phyloP scores from a whole-genome alignment of 2,888 invertebrate genomes.

The Drosophila engyochracea region DNA sequence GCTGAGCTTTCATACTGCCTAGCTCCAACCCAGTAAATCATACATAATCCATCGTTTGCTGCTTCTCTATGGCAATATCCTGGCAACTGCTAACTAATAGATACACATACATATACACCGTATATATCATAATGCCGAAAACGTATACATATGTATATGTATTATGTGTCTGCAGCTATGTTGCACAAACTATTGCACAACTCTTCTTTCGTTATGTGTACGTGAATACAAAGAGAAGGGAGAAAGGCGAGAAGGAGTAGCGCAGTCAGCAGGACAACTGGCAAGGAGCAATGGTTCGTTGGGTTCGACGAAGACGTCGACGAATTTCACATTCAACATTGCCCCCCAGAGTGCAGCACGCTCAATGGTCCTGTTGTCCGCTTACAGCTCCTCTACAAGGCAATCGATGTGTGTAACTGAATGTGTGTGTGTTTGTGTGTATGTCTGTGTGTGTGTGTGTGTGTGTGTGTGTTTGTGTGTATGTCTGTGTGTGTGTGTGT shows the following conservation, averaged over 20 bases:
- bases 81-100: slow-evolving; percentile 61
- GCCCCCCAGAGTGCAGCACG: slow-evolving; percentile 70
- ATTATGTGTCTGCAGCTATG: slow-evolving; percentile 29
- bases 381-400: slow-evolving; percentile 32
- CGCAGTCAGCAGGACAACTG: slow-evolving; percentile 30
- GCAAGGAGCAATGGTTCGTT: slow-evolving; percentile 45
- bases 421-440: slow-evolving; percentile 4
- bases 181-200: slow-evolving; percentile 68
- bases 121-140: slow-evolving; percentile 44
- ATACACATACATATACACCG: slow-evolving; percentile 31
- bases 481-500: slow-evolving; percentile 2
- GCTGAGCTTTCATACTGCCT: slow-evolving; percentile 3
- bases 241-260: background rate
- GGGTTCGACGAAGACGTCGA: slow-evolving; percentile 61
- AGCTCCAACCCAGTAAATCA: slow-evolving; percentile 55
- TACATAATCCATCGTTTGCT: slow-evolving; percentile 67
- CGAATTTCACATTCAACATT: slow-evolving; percentile 60
- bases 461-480: slow-evolving; percentile 4
- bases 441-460: slow-evolving; percentile 6
- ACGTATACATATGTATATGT: slow-evolving; percentile 23
- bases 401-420: slow-evolving; percentile 62
- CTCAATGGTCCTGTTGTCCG: slow-evolving; percentile 60
- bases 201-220: slow-evolving; percentile 58
- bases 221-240: slow-evolving; percentile 2
- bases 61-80: slow-evolving; percentile 40